These are phyloP conservation scores for Acholoe squamosa DNA, from an alignment of 2,888 invertebrate genomes.

Conservation along the genomic window DNA sequence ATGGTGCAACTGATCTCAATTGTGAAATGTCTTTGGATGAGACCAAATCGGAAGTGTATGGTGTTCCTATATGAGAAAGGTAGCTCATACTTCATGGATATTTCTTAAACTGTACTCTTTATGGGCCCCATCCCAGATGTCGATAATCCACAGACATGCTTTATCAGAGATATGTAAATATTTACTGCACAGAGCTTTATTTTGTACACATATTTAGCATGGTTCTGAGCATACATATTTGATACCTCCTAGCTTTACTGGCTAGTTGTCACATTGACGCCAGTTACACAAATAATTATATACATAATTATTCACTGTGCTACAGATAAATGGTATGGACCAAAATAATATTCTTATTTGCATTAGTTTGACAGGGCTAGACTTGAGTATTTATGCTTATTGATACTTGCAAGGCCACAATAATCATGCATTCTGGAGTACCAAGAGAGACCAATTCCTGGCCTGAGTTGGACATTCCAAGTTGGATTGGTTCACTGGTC, in stretches of 20 bases:
- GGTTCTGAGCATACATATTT: not conserved
- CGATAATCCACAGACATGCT: too few relatives aligned
- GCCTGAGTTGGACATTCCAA: conserved; percentile 27
- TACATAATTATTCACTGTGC: not conserved
- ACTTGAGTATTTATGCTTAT: conserved; percentile 7
- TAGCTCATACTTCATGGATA: too few relatives aligned
- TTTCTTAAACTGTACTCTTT: too few relatives aligned
- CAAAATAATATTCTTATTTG: not conserved
- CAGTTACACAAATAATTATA: not conserved
- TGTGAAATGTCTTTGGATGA: too few relatives aligned
- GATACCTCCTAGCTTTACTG: not conserved
- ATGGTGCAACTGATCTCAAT: too few relatives aligned
- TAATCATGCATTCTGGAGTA: not conserved
- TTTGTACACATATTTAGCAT: not conserved
- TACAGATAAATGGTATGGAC: not conserved
- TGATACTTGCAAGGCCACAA: conserved; percentile 3
- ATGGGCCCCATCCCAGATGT: too few relatives aligned
- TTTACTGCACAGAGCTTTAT: too few relatives aligned
- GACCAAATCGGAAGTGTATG: too few relatives aligned
- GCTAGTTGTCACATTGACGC: not conserved
- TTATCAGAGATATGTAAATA: too few relatives aligned
- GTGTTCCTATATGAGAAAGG: too few relatives aligned
- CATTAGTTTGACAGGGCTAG: not conserved
- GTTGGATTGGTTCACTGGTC: not conserved
- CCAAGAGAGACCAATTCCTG: not conserved